Evolutionary conservation across 2,888 invertebrate species (phyloP).

Genomic region (Dasypogon diadema): DNA sequence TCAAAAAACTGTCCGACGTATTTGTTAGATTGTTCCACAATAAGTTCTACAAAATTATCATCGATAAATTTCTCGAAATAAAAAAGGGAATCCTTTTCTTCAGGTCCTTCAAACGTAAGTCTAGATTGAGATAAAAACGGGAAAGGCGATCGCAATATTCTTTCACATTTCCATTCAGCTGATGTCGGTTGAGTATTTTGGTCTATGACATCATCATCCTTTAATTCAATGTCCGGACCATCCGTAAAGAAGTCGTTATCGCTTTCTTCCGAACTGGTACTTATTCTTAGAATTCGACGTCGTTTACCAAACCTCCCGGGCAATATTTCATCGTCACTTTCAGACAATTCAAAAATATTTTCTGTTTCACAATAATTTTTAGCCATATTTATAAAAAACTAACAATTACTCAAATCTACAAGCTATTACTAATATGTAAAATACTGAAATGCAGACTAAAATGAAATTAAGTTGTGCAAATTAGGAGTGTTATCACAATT

Average conservation of each 20-base stretch:
- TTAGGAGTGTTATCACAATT: too few species aligned
- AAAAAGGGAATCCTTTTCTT: background rate
- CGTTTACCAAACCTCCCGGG: background rate
- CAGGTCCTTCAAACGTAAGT: constrained; percentile 19
- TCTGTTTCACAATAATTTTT: background rate
- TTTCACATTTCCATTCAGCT: constrained; percentile 23
- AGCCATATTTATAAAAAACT: constrained; percentile 4
- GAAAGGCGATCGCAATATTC: background rate
- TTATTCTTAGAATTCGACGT: constrained; percentile 1
- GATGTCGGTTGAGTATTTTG: constrained; percentile 7
- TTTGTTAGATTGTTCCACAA: background rate
- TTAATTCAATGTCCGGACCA: background rate
- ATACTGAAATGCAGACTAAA: background rate
- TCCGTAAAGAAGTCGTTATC: background rate
- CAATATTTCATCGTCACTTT: background rate
- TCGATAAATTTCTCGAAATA: constrained; percentile 4
- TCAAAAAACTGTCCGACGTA: background rate
- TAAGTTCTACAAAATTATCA: constrained; percentile 7
- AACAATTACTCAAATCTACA: background rate
- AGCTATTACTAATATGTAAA: background rate
- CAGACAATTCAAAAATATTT: constrained; percentile 3
- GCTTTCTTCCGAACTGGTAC: constrained; percentile 1
- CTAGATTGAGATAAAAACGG: constrained; percentile 23
- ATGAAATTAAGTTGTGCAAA: too few species aligned
- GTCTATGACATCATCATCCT: constrained; percentile 10